Evolutionary conservation across 1,140 invertebrate genomes (phyloP).

Genomic region (Lordiphosa clarofinis): DNA sequence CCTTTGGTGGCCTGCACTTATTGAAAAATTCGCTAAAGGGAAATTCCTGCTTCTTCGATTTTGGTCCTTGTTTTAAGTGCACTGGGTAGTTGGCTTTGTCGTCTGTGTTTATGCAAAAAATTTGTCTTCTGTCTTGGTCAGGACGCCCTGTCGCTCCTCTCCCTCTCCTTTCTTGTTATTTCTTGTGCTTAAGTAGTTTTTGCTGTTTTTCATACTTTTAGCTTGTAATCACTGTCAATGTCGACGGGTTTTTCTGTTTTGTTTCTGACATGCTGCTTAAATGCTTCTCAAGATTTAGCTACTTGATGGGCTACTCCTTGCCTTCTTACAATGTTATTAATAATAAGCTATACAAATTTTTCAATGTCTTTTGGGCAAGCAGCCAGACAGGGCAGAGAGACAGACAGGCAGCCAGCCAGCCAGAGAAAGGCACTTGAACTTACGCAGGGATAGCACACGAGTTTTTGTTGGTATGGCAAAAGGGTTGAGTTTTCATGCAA

Average conservation of each 20-base stretch:
- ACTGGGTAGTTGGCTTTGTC: constrained; percentile 73
- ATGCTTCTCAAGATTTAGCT: constrained; percentile 76
- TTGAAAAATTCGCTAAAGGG: constrained; percentile 67
- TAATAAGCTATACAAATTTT: constrained; percentile 79
- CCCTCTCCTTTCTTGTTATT: constrained; percentile 50
- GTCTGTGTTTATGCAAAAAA: constrained; percentile 78
- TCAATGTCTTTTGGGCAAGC: constrained; percentile 50
- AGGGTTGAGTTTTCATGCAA: constrained; percentile 34
- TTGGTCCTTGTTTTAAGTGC: constrained; percentile 72
- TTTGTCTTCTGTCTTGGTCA: constrained; percentile 55
- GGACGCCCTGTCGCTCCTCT: background rate
- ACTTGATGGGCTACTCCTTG: constrained; percentile 56
- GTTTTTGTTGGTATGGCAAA: constrained; percentile 27
- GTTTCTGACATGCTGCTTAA: constrained; percentile 76
- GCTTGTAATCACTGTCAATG: constrained; percentile 79
- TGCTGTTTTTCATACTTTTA: constrained; percentile 78
- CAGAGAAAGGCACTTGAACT: constrained; percentile 51
- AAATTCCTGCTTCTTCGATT: constrained; percentile 48
- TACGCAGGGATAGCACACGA: constrained; percentile 44
- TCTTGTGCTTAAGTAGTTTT: constrained; percentile 76
- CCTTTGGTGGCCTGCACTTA: constrained; percentile 55
- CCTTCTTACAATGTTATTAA: constrained; percentile 78
- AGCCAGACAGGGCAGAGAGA: constrained; percentile 1
- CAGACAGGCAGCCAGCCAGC: constrained; percentile 7
- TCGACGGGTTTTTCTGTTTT: constrained; percentile 54